phyloP scores from a whole-genome alignment of 2,113 vertebrate species.

The Pungitius pungitius region DNA sequence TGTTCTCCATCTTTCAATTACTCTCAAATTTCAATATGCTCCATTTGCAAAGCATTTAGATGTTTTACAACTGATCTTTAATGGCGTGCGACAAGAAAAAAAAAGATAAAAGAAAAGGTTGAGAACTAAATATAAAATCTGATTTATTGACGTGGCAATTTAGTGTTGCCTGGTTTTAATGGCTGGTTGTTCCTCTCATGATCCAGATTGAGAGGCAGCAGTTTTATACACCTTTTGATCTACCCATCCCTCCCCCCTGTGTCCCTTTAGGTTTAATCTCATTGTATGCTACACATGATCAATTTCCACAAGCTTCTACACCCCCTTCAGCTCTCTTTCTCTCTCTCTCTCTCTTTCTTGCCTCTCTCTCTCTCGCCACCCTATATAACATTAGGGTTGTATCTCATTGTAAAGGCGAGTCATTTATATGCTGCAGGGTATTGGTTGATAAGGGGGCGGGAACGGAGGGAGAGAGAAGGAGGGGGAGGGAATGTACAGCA shows the following conservation, averaged over 20 bases:
- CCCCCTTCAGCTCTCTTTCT: constrained; percentile 2
- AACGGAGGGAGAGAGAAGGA: neutral
- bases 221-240: constrained; percentile 18
- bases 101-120: no score
- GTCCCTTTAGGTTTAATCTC: constrained; percentile 16
- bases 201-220: constrained; percentile 14
- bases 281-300: constrained; percentile 24
- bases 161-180: constrained; percentile 1
- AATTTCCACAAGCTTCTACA: constrained; percentile 21
- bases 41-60: neutral
- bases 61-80: neutral
- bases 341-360: neutral
- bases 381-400: constrained; percentile 9
- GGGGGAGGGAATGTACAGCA: neutral
- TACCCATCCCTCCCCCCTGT: neutral
- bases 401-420: constrained; percentile 33
- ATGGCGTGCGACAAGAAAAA: neutral
- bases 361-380: constrained; percentile 3
- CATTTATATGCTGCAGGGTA: constrained; percentile 44
- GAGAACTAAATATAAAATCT: neutral
- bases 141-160: neutral
- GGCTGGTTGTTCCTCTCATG: neutral
- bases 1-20: neutral
- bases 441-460: constrained; percentile 37
- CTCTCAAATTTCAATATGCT: neutral